These are phyloP conservation scores for Alloplasta piceator DNA, from an alignment of 2,888 invertebrate genomes.

Conservation along the genomic window DNA sequence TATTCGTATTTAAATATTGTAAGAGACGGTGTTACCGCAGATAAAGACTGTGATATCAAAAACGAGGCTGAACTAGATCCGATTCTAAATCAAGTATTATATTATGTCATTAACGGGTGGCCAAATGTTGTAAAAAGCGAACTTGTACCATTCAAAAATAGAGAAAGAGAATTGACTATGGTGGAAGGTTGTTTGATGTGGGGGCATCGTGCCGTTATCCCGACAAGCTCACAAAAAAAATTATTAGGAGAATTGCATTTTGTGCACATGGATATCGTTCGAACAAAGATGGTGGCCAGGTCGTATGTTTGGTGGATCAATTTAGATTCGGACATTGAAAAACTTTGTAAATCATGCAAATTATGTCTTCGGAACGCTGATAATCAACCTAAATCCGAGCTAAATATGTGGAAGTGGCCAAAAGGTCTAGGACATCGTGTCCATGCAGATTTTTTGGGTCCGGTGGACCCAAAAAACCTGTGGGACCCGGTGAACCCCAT, in stretches of 20 bases:
- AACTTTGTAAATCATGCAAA: conserved; percentile 64
- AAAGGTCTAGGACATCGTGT: conserved; percentile 29
- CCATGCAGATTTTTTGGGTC: conserved; percentile 50
- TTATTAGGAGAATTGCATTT: conserved; percentile 57
- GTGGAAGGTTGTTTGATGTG: conserved; percentile 24
- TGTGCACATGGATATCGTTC: conserved; percentile 53
- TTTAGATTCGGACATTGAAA: conserved; percentile 45
- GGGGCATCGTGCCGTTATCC: conserved; percentile 45
- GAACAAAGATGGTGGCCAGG: conserved; percentile 56
- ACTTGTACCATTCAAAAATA: conserved; percentile 25
- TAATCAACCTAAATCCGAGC: conserved; percentile 36
- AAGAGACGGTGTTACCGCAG: background rate
- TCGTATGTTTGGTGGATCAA: conserved; percentile 62
- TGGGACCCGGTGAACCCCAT: too few relatives aligned
- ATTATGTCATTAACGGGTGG: conserved; percentile 25
- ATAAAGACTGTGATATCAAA: background rate
- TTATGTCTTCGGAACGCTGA: conserved; percentile 57
- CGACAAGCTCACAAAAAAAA: conserved; percentile 32
- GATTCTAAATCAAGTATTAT: background rate
- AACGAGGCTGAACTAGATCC: background rate
- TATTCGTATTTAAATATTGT: conserved; percentile 37
- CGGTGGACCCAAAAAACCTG: conserved; percentile 51
- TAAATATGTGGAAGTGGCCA: conserved; percentile 47
- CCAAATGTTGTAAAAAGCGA: conserved; percentile 7
- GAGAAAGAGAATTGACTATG: conserved; percentile 38